phyloP scores from a whole-genome alignment of 2,797 vertebrate species.

The Sebastes oblongus region DNA sequence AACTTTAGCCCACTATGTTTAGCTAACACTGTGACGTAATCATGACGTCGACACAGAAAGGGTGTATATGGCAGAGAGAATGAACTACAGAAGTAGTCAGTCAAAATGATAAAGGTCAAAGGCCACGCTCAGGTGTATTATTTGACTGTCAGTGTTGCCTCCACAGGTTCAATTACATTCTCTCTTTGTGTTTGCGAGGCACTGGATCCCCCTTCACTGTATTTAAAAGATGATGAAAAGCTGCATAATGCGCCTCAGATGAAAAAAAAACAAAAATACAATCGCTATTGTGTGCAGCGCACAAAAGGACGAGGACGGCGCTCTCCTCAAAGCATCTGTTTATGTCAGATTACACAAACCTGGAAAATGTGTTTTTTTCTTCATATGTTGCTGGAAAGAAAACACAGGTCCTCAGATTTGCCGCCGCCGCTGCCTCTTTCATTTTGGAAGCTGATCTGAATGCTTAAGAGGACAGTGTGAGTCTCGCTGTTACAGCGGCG shows the following conservation, averaged over 20 bases:
- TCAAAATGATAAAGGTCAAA: constrained; percentile 25
- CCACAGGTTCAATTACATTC: constrained; percentile 16
- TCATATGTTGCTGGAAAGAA: constrained; percentile 34
- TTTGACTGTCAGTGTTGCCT: constrained; percentile 5
- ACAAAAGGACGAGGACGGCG: constrained; percentile 34
- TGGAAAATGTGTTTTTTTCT: constrained; percentile 22
- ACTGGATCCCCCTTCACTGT: constrained; percentile 24
- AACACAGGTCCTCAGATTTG: constrained; percentile 28
- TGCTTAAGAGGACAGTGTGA: constrained; percentile 12
- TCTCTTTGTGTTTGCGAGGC: constrained; percentile 15
- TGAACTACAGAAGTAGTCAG: constrained; percentile 13
- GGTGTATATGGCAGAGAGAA: not conserved
- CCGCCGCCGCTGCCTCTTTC: not conserved
- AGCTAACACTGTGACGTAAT: too few species aligned
- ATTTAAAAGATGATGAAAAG: constrained; percentile 58
- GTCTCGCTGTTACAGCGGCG: constrained; percentile 21
- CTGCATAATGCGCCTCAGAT: constrained; percentile 16
- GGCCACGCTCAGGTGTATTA: not conserved
- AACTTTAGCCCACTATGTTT: too few species aligned
- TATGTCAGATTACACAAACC: constrained; percentile 68
- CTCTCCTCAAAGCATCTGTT: constrained; percentile 55
- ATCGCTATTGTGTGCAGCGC: constrained; percentile 49
- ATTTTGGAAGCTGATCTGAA: constrained; percentile 40
- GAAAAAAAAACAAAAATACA: constrained; percentile 9
- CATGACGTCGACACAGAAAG: too few species aligned